Evolutionary conservation across 53 echinoderm and acorn worm species (phyloP).

Genomic region (Stichopus horrens): DNA sequence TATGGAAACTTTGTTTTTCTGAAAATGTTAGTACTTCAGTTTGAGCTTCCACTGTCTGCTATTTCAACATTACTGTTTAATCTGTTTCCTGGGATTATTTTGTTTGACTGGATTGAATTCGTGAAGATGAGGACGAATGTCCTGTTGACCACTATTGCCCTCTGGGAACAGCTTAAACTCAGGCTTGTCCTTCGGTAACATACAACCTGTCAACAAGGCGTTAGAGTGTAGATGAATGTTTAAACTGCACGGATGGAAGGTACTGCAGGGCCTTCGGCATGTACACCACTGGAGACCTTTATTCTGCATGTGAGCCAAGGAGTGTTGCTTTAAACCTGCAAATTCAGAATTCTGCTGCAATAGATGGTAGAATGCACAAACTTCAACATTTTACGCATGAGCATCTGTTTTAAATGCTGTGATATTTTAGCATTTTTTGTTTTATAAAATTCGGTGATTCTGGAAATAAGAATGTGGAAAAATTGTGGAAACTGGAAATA

Average conservation of each 20-base stretch:
- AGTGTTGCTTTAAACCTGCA: neutral
- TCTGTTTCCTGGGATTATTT: slow-evolving; percentile 59
- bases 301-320: slow-evolving; percentile 59
- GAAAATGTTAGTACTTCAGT: too few species aligned
- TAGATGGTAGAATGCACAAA: neutral
- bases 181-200: slow-evolving; percentile 95
- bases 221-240: slow-evolving; percentile 67
- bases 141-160: slow-evolving; percentile 89
- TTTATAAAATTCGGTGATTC: too few species aligned
- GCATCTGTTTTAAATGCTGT: too few species aligned
- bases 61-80: neutral
- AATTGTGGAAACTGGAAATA: too few species aligned
- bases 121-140: slow-evolving; percentile 76
- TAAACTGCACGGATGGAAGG: slow-evolving; percentile 78
- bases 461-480: too few species aligned
- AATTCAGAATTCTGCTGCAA: neutral
- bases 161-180: slow-evolving; percentile 79
- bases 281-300: slow-evolving; percentile 68
- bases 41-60: too few species aligned
- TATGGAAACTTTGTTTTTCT: too few species aligned
- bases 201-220: slow-evolving; percentile 76
- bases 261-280: slow-evolving; percentile 89
- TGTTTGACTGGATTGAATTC: slow-evolving; percentile 89
- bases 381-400: too few species aligned
- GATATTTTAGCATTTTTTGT: too few species aligned